A percentile compares a stretch with the other conserved stretches of the same genome.
Evolutionary conservation across 2,113 vertebrate genomes (phyloP).

Genomic region (Gila orcuttii): DNA sequence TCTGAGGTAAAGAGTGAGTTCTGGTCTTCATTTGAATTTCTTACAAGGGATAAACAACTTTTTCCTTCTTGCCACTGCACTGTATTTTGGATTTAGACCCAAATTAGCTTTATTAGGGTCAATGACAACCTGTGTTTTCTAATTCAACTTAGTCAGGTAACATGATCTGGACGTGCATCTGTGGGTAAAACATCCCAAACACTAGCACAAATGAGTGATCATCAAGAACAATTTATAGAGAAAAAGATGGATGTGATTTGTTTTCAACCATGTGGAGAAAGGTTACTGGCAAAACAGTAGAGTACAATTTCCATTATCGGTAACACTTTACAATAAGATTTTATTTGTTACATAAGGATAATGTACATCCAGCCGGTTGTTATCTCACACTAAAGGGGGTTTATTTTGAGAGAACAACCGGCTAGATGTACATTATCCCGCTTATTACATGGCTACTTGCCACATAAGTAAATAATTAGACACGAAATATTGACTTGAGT

Average conservation of each 20-base stretch:
- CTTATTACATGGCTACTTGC: no score
- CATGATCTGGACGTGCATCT: not conserved
- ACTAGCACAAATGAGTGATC: not conserved
- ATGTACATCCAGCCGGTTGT: no score
- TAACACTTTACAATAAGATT: not conserved
- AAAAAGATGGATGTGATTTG: not conserved
- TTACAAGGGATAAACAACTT: slow-evolving; percentile 84
- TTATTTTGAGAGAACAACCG: no score
- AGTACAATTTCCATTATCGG: not conserved
- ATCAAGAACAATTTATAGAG: not conserved
- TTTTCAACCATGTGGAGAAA: not conserved
- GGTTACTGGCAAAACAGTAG: not conserved
- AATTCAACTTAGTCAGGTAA: not conserved
- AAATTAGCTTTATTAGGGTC: slow-evolving; percentile 73
- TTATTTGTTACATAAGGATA: not conserved
- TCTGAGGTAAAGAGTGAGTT: slow-evolving; percentile 72
- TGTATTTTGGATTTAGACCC: slow-evolving; percentile 5
- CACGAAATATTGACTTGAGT: no score
- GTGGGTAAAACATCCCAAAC: not conserved
- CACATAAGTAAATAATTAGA: no score
- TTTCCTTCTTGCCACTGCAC: slow-evolving; percentile 76
- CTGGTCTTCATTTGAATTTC: slow-evolving; percentile 91
- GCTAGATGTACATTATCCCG: no score
- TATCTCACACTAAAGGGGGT: no score
- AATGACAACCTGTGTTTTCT: not conserved